Base-by-base conservation (phyloP, 2,797 vertebrate genomes). In the Sebastes paucispinis region DNA sequence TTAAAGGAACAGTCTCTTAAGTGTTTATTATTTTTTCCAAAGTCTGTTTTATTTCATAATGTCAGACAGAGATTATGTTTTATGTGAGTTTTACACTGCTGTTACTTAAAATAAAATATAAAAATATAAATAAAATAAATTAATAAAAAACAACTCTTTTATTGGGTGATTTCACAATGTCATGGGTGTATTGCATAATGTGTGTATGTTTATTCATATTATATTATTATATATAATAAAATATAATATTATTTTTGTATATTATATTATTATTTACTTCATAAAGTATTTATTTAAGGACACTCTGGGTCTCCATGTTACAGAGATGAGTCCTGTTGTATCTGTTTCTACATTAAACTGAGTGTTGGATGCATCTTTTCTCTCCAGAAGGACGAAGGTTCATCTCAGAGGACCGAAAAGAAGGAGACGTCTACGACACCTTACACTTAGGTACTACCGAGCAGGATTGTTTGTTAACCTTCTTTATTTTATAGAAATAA, bases 311-410 rank as follows among this genome's bases (percentile, higher is more conserved):
- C 25, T 75, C 47, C 50, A 36, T 25, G 4, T 36, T 54, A n/a
- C 24, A 69, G 12, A 2, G 8, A 11, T 31, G 2, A 0, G 7
- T 57, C 4, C 10, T 57, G 10, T 6, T 10, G 34, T 6, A 22
- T 55, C 8, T 43, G 11, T 32, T 11, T 78, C 47, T 11, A 10
- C 50, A 63, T 27, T 11, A 34, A 50, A 9, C 3, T 22, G 31
- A 27, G 32, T 7, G 24, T 52, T 62, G 57, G 59, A 27, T 58
- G n/a, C 57, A 2, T 64, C 8, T 78, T 31, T 84, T 59, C 69
- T 67, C 64, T 67, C 72, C 83, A 99, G 98, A 99, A 84, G 98
- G 98, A 8, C 96, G 97, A 25, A 95, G 97, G 59, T 99, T 99
- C 89, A 95, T 98, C 82, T 96, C 97, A 1, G 96, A 98, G 69